These are phyloP conservation scores for Bos indicus DNA, from an alignment of 2,113 vertebrate species.

Conservation along the genomic window DNA sequence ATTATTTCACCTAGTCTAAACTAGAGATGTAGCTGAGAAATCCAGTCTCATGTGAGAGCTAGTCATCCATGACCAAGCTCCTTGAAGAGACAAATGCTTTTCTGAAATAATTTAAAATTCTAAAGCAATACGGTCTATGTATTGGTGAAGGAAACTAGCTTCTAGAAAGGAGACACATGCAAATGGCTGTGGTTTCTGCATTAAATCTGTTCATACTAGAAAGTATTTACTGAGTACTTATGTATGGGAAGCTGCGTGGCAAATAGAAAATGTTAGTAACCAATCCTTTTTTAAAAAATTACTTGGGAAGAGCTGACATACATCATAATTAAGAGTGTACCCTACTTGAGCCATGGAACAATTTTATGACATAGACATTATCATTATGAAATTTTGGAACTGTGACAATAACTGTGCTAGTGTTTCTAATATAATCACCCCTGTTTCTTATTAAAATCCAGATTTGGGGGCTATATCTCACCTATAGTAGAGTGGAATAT, in stretches of 20 bases:
- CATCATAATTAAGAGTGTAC: neutral
- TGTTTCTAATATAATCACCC: neutral
- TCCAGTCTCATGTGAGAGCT: neutral
- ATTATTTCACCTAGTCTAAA: conserved; percentile 38
- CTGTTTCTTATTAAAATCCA: neutral
- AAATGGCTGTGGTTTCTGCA: neutral
- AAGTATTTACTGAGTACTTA: neutral
- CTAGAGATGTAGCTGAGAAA: neutral
- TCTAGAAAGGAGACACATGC: neutral
- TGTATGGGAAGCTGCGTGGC: neutral
- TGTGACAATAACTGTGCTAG: neutral
- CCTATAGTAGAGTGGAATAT: neutral
- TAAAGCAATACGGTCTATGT: neutral
- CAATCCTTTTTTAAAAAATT: neutral
- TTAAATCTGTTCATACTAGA: neutral
- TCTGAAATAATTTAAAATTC: conserved; percentile 47
- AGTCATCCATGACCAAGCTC: conserved; percentile 42
- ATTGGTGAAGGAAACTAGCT: neutral
- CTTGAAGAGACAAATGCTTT: conserved; percentile 44
- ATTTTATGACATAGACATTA: neutral
- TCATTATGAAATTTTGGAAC: neutral
- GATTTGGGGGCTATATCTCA: neutral
- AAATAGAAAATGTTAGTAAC: neutral
- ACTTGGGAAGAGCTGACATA: neutral
- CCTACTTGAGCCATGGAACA: neutral